Base-by-base conservation (phyloP, 2,888 invertebrate species). In the Reticulitermes lucifugus region DNA sequence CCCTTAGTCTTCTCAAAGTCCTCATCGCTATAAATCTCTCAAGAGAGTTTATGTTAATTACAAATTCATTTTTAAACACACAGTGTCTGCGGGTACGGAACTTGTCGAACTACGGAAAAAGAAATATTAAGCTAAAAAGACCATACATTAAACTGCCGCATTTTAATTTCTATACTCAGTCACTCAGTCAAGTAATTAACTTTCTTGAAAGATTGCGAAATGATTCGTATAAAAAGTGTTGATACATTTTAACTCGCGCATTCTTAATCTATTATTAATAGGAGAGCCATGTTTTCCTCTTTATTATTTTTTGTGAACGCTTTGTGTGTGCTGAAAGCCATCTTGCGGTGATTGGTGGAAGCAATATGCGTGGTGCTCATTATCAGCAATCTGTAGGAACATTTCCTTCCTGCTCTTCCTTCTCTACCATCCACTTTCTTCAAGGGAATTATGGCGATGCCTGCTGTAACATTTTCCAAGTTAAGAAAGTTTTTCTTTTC, bases 401-500 rank as follows among this genome's bases (percentile, higher is more conserved):
- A 84, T 84, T 83, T 46, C 46, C 70, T 46, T 41, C 71, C 82
- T 83, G 65, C 79, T 84, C 84, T 84, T 60, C 46, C 65, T 43
- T 14, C n/a, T 35, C 55, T 29, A 10, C 80, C 60, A 60, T 75
- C 83, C 79, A 79, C 85, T 83, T 83, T 82, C 84, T 80, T 75
- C 75, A 80, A 55, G 84, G 55, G 79, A 84, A 84, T 84, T 84
- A 84, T 80, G 80, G 79, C 81, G 81, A 81, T 81, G 81, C 81
- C 81, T 70, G 81, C 84, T 84, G 84, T 80, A 84, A 84, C 84
- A 84, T 84, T 84, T 79, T 84, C 77, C 79, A 85, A 86, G 85
- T 86, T 86, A 84, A 85, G 85, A 85, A 86, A 86, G 85, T 86
- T 86, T 86, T 86, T 83, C 86, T 85, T 85, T 86, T 84, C 86